Conservation (phyloP, 2,113 vertebrate genomes). For the Malaclemys terrapin region DNA sequence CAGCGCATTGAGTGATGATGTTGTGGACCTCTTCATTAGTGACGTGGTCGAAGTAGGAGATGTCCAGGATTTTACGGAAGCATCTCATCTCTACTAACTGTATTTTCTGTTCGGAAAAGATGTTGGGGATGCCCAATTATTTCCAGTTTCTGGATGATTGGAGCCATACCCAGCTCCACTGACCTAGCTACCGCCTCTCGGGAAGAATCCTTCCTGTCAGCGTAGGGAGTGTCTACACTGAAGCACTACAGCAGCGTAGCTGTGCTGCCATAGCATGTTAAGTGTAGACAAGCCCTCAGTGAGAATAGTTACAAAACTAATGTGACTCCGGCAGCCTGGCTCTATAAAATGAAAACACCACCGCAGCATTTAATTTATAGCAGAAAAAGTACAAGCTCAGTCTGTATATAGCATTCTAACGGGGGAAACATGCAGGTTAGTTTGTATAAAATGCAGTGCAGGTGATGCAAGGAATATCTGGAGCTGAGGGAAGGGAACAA, state of each 20-base stretch:
- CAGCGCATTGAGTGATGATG: no score
- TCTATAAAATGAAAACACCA: neutral
- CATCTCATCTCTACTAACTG: no score
- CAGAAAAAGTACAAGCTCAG: neutral
- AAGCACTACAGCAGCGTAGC: neutral
- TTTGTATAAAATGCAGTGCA: neutral
- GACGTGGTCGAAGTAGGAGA: no score
- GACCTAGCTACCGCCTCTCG: neutral
- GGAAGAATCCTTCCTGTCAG: neutral
- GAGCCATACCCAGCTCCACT: neutral
- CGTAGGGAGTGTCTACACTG: neutral
- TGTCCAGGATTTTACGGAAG: no score
- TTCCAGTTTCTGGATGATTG: neutral
- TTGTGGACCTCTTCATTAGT: no score
- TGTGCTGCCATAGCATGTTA: neutral
- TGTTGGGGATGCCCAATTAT: no score
- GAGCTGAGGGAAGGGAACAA: neutral
- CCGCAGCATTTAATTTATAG: neutral
- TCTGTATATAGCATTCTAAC: neutral
- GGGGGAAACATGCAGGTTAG: slow-evolving; percentile 19
- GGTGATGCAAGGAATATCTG: neutral
- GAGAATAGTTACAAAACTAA: neutral
- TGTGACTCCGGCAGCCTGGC: neutral
- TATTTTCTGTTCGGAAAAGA: no score
- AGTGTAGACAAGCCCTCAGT: neutral